Conservation (phyloP, 2,888 invertebrate species). For the Dioctria linearis region DNA sequence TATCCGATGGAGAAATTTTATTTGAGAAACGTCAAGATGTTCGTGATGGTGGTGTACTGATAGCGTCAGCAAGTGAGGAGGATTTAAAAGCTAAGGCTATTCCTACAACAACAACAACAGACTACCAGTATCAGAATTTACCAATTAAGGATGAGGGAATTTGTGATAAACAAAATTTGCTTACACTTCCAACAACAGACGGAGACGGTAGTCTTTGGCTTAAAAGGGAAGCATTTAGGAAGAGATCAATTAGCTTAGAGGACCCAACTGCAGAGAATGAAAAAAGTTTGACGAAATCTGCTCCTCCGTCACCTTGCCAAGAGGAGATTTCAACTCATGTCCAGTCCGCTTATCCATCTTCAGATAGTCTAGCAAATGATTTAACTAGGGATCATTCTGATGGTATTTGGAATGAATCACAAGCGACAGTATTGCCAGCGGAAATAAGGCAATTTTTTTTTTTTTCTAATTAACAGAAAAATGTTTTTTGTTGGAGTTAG, state of each 20-base stretch:
- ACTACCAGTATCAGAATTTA: conserved; percentile 58
- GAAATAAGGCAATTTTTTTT: conserved; percentile 73
- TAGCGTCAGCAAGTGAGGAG: conserved; percentile 77
- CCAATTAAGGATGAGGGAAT: conserved; percentile 61
- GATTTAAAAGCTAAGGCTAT: conserved; percentile 72
- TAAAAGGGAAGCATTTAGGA: conserved; percentile 81
- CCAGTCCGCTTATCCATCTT: conserved; percentile 82
- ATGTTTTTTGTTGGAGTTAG: no score
- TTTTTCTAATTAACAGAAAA: not conserved
- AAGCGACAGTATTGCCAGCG: conserved; percentile 85
- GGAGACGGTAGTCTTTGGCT: conserved; percentile 63
- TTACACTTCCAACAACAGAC: conserved; percentile 62
- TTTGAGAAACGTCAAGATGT: conserved; percentile 73
- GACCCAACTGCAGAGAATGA: conserved; percentile 72
- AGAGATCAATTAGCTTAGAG: conserved; percentile 82
- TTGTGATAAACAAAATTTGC: conserved; percentile 59
- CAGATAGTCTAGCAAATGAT: conserved; percentile 87
- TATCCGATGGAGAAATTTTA: conserved; percentile 86
- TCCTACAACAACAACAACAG: conserved; percentile 43
- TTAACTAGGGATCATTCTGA: conserved; percentile 86
- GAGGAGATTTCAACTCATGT: conserved; percentile 73
- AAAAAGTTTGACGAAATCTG: conserved; percentile 73
- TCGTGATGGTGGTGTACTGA: conserved; percentile 72
- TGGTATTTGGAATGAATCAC: conserved; percentile 91
- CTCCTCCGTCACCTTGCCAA: conserved; percentile 77